Evolutionary conservation across 2,888 invertebrate species (phyloP), one percentile per base, ranked within the genome.

Genomic region (Vesta saturnalis): DNA sequence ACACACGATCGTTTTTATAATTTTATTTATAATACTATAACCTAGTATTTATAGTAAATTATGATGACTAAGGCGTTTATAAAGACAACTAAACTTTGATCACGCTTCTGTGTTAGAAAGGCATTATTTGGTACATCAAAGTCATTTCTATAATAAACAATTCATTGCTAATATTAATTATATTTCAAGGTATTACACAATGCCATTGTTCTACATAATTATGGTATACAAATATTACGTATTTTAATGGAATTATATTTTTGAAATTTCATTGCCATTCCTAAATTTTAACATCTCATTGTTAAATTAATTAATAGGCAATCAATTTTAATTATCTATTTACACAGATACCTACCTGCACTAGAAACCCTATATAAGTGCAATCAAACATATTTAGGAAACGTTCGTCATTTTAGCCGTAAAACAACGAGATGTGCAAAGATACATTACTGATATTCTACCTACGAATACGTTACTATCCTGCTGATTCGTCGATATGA

Each of bases 21-120:
- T 52, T 52, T 52, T 52, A 52, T 8, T n/a, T 19, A 21, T 21
- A 52, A 52, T 19, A 52, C 52, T n/a, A n/a, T n/a, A n/a, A n/a
- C n/a, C n/a, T 21, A 19, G 52, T 21, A 52, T 52, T 52, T 52
- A 52, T 19, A 47, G 47, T 47, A 47, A 47, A 47, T 47, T 47
- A 47, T 19, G 52, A 52, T 52, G 52, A 52, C 52, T 52, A 52
- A 49, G 52, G 19, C 19, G 19, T 52, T 52, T 52, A 52, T 52
- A 52, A 52, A 52, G 52, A 52, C 52, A 52, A 52, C 52, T 52
- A 21, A 18, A 52, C 21, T 19, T 19, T n/a, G 19, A 52, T 18
- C 52, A 52, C 52, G 52, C 52, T 52, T 12, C 52, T 21, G 52
- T 52, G 52, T 52, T 52, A 52, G 52, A 52, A 52, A 52, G 52